Evolutionary conservation across 2,113 vertebrate genomes (phyloP).

Genomic region (Pedetes capensis): DNA sequence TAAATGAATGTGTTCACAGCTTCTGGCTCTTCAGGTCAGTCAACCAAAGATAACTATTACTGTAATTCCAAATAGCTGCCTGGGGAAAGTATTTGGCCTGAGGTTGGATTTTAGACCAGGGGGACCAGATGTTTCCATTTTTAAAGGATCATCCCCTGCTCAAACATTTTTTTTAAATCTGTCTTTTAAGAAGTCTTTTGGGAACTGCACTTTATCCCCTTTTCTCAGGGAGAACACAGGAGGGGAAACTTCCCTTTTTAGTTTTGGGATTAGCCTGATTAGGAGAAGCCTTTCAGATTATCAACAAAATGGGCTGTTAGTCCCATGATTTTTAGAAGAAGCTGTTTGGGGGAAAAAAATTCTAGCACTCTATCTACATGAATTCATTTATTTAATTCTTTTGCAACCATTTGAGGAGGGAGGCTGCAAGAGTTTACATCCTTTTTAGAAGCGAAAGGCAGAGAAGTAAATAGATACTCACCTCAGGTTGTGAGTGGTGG

Average conservation of each 20-base stretch:
- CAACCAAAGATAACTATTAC: conserved; percentile 75
- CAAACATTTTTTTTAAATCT: conserved; percentile 62
- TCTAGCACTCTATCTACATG: neutral
- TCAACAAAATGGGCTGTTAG: neutral
- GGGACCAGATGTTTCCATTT: conserved; percentile 52
- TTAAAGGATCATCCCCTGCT: conserved; percentile 40
- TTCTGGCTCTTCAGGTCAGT: conserved; percentile 54
- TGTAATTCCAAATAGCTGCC: conserved; percentile 56
- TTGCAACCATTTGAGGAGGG: neutral
- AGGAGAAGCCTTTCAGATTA: neutral
- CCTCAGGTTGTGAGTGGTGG: neutral
- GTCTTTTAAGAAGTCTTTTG: conserved; percentile 56
- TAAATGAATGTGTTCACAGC: conserved; percentile 70
- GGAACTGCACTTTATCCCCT: neutral
- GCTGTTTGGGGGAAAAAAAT: neutral
- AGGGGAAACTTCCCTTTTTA: conserved; percentile 36
- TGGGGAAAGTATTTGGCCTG: conserved; percentile 25
- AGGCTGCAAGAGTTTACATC: neutral
- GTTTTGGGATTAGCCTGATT: conserved; percentile 8
- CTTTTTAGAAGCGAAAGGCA: neutral
- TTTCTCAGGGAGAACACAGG: conserved; percentile 33
- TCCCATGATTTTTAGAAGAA: neutral
- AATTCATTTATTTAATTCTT: neutral
- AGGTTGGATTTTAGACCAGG: conserved; percentile 26
- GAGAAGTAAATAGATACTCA: neutral